Conservation (phyloP, 2,797 vertebrate species). For the Cuculus canorus region DNA sequence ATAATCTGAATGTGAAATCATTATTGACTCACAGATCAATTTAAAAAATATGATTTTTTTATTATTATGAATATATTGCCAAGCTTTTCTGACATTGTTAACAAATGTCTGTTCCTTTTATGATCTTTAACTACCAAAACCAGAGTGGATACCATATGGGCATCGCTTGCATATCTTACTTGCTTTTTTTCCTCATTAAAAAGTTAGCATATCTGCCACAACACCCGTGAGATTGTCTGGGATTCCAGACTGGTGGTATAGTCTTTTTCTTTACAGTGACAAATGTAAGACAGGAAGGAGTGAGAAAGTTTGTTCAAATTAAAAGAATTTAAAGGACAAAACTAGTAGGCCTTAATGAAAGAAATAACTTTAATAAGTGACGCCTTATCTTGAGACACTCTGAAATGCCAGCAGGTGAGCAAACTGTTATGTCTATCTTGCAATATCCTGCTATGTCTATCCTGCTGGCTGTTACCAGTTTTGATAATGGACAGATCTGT, state of each 20-base stretch:
- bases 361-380: background rate
- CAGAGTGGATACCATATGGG: background rate
- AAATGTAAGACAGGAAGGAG: background rate
- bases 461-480: background rate
- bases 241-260: background rate
- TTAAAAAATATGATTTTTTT: slow-evolving; percentile 40
- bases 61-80: slow-evolving; percentile 15
- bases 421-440: background rate
- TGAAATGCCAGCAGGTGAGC: background rate
- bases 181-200: background rate
- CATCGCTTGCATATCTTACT: background rate
- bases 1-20: background rate
- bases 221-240: background rate
- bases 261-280: background rate
- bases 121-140: slow-evolving; percentile 3
- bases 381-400: background rate
- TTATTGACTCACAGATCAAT: slow-evolving; percentile 11
- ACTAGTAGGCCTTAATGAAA: background rate
- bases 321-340: background rate
- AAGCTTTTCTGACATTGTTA: slow-evolving; percentile 42
- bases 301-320: background rate
- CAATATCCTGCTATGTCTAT: background rate
- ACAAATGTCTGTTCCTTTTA: slow-evolving; percentile 34
- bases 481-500: background rate
- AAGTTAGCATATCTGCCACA: background rate